Conservation (phyloP, 2,797 vertebrate species). For the Alosa sapidissima region DNA sequence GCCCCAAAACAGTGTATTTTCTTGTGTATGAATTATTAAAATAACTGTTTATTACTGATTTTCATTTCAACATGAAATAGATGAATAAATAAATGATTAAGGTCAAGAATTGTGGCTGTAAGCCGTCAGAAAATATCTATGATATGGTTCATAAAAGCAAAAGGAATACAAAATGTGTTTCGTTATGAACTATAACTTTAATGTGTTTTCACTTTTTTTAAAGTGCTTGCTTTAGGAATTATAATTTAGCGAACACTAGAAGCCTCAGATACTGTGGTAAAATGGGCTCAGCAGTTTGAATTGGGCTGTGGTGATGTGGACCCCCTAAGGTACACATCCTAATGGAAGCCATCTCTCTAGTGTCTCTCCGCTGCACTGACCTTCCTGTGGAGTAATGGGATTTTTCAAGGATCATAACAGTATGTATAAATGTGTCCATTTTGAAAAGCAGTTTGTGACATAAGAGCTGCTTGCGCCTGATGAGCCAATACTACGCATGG, state of each 20-base stretch:
- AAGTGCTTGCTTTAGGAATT: not conserved
- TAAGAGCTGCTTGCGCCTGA: constrained; percentile 39
- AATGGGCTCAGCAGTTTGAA: constrained; percentile 17
- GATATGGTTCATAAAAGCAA: not conserved
- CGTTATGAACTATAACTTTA: not conserved
- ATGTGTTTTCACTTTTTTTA: constrained; percentile 2
- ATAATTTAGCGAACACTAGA: not conserved
- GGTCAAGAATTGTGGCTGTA: not conserved
- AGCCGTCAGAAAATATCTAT: not conserved
- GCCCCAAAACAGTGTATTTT: not conserved
- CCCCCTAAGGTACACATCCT: not conserved
- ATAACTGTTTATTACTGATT: not conserved
- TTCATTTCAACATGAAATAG: not conserved
- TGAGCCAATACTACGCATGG: constrained; percentile 45
- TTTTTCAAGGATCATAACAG: constrained; percentile 42
- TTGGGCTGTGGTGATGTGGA: constrained; percentile 18
- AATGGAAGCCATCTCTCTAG: constrained; percentile 25
- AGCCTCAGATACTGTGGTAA: not conserved
- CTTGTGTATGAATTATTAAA: not conserved
- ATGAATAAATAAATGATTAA: not conserved
- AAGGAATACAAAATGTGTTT: not conserved
- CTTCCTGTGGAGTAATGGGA: constrained; percentile 45
- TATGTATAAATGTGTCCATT: constrained; percentile 48
- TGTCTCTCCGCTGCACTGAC: constrained; percentile 25
- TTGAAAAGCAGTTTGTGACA: constrained; percentile 44